Evolutionary conservation across 2,888 invertebrate genomes (phyloP), one percentile per base, ranked within the genome.

Genomic region (Unio pictorum): DNA sequence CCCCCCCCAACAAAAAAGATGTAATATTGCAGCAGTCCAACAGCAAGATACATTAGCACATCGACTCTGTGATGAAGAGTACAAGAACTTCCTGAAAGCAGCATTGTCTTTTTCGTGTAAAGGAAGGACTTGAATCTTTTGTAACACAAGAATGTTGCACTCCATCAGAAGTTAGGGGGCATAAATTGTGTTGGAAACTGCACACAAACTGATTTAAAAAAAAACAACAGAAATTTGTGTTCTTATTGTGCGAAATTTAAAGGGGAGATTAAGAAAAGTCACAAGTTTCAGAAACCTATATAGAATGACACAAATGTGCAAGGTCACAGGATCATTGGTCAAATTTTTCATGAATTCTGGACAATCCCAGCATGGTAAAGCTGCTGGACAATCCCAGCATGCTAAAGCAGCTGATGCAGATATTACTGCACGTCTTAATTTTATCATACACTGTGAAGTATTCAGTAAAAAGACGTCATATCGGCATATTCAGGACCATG

Each of bases 311-410:
- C 55, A 17, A n/a, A 26, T 26, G 56, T 64, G 8, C 26, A 55
- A 7, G 64, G 64, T 30, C 30, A 6, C 2, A 55, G 0, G 64
- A 64, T 55, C 55, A 23, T n/a, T 64, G 64, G 30, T 28, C 18
- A 64, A 64, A 3, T 28, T 30, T 18, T 64, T 34, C 17, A 64
- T 64, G 64, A 64, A 64, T 45, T 4, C 23, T 23, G 23, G 23
- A 23, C 23, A 23, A 23, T 23, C 23, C 23, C 23, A 23, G 23
- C 23, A 23, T 23, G 23, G 23, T 23, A 23, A 23, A 23, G 23
- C 23, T 23, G 23, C 26, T 1, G 64, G 64, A 18, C 64, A 64
- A 18, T 56, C 55, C 0, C 28, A 18, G 15, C 17, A 3, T 1
- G 1, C 56, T 7, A 20, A 0, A 28, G 30, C 64, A 54, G 7